Evolutionary conservation across 1,140 invertebrate species (phyloP).

Genomic region (Globodera rostochiensis): DNA sequence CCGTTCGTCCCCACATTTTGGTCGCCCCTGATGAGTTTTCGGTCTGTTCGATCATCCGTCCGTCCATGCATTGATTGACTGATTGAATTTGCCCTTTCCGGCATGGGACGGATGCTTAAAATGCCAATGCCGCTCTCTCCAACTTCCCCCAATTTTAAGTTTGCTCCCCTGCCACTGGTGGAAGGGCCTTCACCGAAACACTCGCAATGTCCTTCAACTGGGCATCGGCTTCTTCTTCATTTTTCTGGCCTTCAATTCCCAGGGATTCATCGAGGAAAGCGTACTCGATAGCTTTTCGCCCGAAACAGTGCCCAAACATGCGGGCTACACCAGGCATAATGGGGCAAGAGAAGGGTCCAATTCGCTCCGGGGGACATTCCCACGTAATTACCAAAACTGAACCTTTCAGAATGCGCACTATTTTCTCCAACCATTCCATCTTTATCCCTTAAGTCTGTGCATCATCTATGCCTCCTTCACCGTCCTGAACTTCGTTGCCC

Average conservation of each 20-base stretch:
- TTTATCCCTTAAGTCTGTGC: slow-evolving; percentile 35
- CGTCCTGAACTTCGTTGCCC: slow-evolving; percentile 53
- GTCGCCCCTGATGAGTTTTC: no score
- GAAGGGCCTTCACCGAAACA: slow-evolving; percentile 71
- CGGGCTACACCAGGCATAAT: slow-evolving; percentile 40
- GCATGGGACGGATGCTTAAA: not conserved
- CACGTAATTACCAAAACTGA: no score
- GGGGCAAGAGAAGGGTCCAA: no score
- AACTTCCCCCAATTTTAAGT: not conserved
- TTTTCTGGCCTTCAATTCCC: slow-evolving; percentile 54
- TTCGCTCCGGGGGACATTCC: no score
- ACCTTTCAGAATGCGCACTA: no score
- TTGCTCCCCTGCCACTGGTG: not conserved
- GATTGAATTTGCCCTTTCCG: not conserved
- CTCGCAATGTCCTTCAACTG: slow-evolving; percentile 52
- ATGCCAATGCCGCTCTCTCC: no score
- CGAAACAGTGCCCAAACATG: slow-evolving; percentile 39
- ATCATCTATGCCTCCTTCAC: slow-evolving; percentile 53
- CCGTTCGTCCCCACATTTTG: no score
- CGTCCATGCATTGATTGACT: not conserved
- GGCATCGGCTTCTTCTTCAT: slow-evolving; percentile 56
- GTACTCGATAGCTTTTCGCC: slow-evolving; percentile 35
- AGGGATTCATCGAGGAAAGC: slow-evolving; percentile 54
- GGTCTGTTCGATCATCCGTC: no score
- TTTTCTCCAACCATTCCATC: not conserved